Conservation (phyloP, 2,797 vertebrate species). For the Nasua narica region DNA sequence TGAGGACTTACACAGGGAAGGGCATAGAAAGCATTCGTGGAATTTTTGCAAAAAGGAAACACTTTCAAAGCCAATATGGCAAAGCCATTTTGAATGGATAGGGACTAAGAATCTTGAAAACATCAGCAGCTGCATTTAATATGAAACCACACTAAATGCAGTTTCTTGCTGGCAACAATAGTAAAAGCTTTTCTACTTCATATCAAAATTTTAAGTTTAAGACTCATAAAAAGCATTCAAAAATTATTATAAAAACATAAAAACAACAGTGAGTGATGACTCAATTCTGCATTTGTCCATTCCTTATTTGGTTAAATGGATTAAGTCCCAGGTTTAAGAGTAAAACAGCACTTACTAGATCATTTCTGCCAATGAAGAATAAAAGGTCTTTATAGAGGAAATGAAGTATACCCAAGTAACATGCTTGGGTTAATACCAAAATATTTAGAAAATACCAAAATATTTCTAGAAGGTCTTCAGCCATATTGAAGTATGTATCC, state of each 20-base stretch:
- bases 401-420: background rate
- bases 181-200: slow-evolving; percentile 4
- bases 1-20: slow-evolving; percentile 85
- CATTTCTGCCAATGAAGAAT: slow-evolving; percentile 37
- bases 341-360: background rate
- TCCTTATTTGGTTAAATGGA: background rate
- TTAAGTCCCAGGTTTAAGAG: background rate
- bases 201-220: slow-evolving; percentile 20
- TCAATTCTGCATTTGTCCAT: background rate
- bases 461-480: slow-evolving; percentile 28
- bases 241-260: slow-evolving; percentile 2
- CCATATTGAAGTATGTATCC: background rate
- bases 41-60: background rate
- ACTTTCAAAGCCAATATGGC: background rate
- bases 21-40: slow-evolving; percentile 46
- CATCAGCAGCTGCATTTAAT: background rate
- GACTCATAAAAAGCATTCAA: background rate
- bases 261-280: background rate
- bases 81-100: background rate
- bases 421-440: no score
- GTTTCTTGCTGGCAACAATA: background rate
- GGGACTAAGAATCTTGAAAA: background rate
- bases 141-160: background rate
- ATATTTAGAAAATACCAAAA: slow-evolving; percentile 24
- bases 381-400: slow-evolving; percentile 5